Evolutionary conservation across 2,113 vertebrate species (phyloP).

Genomic region (Neotoma lepida): DNA sequence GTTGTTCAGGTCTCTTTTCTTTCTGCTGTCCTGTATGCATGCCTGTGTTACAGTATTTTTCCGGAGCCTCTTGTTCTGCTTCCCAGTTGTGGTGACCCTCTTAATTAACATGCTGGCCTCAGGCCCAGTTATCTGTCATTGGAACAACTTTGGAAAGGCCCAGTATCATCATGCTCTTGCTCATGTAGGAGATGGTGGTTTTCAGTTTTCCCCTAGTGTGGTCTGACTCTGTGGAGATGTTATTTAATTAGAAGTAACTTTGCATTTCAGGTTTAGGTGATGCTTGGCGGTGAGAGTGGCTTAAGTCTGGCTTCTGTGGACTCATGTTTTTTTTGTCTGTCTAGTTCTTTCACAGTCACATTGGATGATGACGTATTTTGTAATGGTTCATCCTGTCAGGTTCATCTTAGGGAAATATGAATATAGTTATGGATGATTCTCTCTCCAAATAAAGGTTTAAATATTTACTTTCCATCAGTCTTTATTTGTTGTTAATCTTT

Average conservation of each 20-base stretch:
- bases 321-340: background rate
- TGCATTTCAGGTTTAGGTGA: background rate
- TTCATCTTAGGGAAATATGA: slow-evolving; percentile 19
- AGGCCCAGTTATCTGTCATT: background rate
- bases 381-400: background rate
- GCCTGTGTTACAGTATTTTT: background rate
- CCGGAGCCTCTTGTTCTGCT: background rate
- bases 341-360: background rate
- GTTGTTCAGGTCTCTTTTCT: background rate
- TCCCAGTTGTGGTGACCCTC: background rate
- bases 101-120: background rate
- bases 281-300: background rate
- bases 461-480: background rate
- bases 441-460: background rate
- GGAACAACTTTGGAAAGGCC: background rate
- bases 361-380: background rate
- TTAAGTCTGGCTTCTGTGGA: background rate
- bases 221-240: background rate
- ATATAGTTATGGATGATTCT: background rate
- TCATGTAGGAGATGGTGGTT: background rate
- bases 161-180: background rate
- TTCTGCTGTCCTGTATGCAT: background rate
- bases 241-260: background rate
- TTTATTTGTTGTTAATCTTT: background rate
- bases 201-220: background rate